These are phyloP conservation scores for Orchestia grillus DNA, from an alignment of 1,140 invertebrate species.

Conservation along the genomic window DNA sequence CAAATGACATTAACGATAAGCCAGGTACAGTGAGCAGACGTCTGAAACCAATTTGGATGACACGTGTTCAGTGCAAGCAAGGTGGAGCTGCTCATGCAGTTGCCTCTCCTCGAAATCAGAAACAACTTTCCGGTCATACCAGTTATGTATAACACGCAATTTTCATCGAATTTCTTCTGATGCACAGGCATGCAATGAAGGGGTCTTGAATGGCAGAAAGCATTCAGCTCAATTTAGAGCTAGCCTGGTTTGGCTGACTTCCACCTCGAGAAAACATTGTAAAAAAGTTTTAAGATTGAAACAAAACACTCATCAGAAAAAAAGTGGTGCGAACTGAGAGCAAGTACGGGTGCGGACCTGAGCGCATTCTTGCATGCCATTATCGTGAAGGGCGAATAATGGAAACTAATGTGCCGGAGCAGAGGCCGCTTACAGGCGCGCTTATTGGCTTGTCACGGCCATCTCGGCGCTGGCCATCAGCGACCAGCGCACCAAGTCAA, in stretches of 20 bases:
- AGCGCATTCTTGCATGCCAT: conserved; percentile 43
- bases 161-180: background rate
- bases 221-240: background rate
- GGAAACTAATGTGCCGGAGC: conserved; percentile 19
- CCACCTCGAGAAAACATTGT: background rate
- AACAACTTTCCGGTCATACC: background rate
- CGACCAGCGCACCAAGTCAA: background rate
- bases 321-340: background rate
- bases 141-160: background rate
- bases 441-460: conserved; percentile 48
- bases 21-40: background rate
- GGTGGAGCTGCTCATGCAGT: background rate
- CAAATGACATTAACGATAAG: background rate
- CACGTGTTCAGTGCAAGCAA: background rate
- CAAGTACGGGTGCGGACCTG: conserved; percentile 14
- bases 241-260: background rate
- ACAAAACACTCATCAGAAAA: background rate
- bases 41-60: background rate
- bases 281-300: background rate
- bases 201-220: background rate
- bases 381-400: conserved; percentile 52
- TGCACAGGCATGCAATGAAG: background rate
- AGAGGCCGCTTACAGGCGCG: background rate
- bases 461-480: background rate
- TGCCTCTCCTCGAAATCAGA: background rate